Evolutionary conservation across 2,888 invertebrate genomes (phyloP).

Genomic region (Podotricha telesiphe): DNA sequence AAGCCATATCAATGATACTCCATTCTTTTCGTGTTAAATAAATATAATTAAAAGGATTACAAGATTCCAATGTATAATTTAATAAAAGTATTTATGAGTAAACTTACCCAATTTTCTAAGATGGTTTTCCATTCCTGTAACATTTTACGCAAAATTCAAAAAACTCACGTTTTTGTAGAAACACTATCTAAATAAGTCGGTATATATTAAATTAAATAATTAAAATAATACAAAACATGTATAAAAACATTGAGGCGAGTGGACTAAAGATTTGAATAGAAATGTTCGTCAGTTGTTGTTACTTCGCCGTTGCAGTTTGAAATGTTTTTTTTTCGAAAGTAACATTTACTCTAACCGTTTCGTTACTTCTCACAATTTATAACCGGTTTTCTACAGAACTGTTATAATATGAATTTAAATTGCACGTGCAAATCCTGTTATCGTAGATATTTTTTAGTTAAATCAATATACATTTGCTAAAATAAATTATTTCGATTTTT

Average conservation of each 20-base stretch:
- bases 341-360: constrained; percentile 21
- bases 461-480: neutral
- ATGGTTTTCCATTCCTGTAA: constrained; percentile 74
- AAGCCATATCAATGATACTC: constrained; percentile 20
- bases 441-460: too few relatives aligned
- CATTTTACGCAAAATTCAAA: constrained; percentile 54
- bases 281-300: constrained; percentile 48
- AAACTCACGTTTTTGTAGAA: constrained; percentile 5
- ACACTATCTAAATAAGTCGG: constrained; percentile 34
- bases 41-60: constrained; percentile 12
- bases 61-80: neutral
- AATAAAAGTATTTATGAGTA: neutral
- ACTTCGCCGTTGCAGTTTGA: constrained; percentile 72
- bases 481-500: neutral
- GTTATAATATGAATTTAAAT: neutral
- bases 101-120: constrained; percentile 73
- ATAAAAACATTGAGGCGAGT: constrained; percentile 57
- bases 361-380: neutral
- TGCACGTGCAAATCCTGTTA: neutral
- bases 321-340: constrained; percentile 50
- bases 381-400: constrained; percentile 1
- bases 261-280: constrained; percentile 51
- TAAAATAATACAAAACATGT: constrained; percentile 39
- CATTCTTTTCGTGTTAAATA: constrained; percentile 8
- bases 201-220: constrained; percentile 27